Evolutionary conservation across 2,888 invertebrate genomes (phyloP).

Genomic region (Plebejus anna): DNA sequence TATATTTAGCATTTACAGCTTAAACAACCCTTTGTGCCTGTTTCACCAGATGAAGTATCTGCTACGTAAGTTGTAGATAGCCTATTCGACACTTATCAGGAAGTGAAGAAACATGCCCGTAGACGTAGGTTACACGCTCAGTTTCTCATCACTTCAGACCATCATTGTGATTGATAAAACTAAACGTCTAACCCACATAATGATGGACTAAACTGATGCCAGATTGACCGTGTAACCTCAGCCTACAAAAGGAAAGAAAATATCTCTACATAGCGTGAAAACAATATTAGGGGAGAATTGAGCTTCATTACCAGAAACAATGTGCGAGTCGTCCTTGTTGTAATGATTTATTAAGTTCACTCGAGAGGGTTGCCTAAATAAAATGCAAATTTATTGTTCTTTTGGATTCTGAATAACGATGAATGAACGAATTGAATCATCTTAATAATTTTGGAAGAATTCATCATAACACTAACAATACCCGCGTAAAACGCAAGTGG

Average conservation of each 20-base stretch:
- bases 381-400: conserved; percentile 25
- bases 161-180: no score
- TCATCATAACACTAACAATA: neutral
- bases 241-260: neutral
- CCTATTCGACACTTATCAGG: no score
- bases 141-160: no score
- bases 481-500: neutral
- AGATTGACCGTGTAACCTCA: no score
- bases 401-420: conserved; percentile 18
- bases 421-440: conserved; percentile 11
- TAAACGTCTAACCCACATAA: no score
- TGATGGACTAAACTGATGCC: no score
- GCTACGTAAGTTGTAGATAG: no score
- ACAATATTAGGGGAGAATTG: neutral
- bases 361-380: neutral
- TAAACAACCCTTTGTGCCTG: no score
- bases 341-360: neutral
- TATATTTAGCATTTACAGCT: no score
- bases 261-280: neutral
- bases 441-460: conserved; percentile 20
- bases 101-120: no score
- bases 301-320: neutral
- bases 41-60: no score
- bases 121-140: no score
- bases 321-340: conserved; percentile 9